Base-by-base conservation (phyloP, 2,888 invertebrate species). In the Clostera curtula region DNA sequence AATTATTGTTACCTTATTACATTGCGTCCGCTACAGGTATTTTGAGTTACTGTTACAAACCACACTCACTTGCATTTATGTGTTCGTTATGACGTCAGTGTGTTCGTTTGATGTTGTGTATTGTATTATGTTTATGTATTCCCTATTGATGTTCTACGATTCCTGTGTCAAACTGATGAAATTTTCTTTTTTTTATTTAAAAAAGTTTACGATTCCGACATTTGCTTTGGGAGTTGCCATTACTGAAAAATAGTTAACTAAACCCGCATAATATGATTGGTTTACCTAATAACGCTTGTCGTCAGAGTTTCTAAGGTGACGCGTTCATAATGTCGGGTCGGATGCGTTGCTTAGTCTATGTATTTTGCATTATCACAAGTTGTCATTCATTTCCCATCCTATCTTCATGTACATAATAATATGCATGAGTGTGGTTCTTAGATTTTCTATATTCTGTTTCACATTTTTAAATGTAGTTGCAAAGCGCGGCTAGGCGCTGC, bases 21-120 rank as follows among this genome's bases (percentile, higher is more conserved):
- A 53, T 49, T 51, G 49, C 49, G 58, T 60, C 72, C 73, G 76
- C 77, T 71, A 75, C 72, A 79, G 65, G 70, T 66, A 59, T 23
- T 55, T 58, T 52, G 51, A 55, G 53, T 51, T 47, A 42, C 43
- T 49, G 52, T 49, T 46, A 50, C 68, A 65, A 79, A 79, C 82
- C 82, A 83, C 82, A 82, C 82, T 82, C 82, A 82, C 79, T 66
- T 82, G 82, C 82, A 83, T 82, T 70, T 71, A 73, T 72, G 56
- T 76, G 53, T 55, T n/a, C n/a, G n/a, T n/a, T n/a, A 15, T 26
- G 27, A 24, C 13, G 25, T 25, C 12, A 16, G 13, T 12, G n/a
- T 25, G 59, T 61, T 48, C 52, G 60, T 63, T 52, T 58, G 46
- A 52, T 46, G 40, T 53, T 54, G 52, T 63, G 47, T 62, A n/a